These are phyloP conservation scores for Heteromormyrus szaboi DNA, from an alignment of 2,797 vertebrate genomes.

Conservation along the genomic window DNA sequence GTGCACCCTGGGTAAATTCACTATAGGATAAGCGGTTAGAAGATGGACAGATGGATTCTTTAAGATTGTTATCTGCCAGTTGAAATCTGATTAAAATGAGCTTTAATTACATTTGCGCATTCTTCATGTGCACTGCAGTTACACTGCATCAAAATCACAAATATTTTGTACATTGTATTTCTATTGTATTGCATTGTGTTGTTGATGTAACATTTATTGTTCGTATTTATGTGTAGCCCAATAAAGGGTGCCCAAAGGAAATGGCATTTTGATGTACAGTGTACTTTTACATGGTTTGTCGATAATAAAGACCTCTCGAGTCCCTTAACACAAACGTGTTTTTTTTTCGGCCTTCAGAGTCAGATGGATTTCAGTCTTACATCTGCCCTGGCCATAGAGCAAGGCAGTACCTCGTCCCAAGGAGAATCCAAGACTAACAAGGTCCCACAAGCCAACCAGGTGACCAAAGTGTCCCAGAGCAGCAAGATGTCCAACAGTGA, in stretches of 20 bases:
- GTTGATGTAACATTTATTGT: background rate
- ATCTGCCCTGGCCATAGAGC: slow-evolving; percentile 64
- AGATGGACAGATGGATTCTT: background rate
- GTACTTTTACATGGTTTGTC: background rate
- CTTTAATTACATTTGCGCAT: background rate
- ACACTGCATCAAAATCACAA: background rate
- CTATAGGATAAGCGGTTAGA: background rate
- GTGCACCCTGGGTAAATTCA: background rate
- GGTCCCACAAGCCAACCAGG: slow-evolving; percentile 53
- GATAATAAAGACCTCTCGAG: background rate
- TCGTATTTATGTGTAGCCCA: background rate
- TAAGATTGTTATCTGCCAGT: background rate
- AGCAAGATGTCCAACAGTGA: slow-evolving; percentile 69
- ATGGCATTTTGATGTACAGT: background rate
- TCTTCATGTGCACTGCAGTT: background rate
- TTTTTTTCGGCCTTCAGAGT: slow-evolving; percentile 60
- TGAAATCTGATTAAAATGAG: background rate
- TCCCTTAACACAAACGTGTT: background rate
- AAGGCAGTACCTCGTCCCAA: slow-evolving; percentile 41
- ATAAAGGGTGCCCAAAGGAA: background rate
- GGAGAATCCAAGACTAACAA: slow-evolving; percentile 63
- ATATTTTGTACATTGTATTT: background rate
- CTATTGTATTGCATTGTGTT: background rate
- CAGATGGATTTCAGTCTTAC: slow-evolving; percentile 89
- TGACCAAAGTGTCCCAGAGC: slow-evolving; percentile 58